Conservation (phyloP, 2,797 vertebrate genomes). For the Manis pentadactyla region DNA sequence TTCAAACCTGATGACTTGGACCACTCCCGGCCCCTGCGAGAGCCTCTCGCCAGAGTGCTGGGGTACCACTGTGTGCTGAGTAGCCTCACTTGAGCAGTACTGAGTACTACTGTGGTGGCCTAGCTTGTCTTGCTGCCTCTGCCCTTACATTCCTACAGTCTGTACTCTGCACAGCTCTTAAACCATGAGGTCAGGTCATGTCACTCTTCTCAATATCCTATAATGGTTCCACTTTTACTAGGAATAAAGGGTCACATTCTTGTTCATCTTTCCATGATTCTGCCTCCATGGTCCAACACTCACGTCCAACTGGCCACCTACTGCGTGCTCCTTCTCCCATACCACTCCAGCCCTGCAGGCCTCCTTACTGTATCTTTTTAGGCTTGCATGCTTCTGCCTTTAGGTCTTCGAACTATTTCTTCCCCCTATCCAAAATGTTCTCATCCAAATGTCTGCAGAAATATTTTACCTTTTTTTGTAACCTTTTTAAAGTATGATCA, state of each 20-base stretch:
- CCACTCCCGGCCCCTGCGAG: rapidly evolving
- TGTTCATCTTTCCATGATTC: neutral
- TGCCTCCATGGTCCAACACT: too few species aligned
- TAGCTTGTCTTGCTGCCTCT: neutral
- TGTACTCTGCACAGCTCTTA: neutral
- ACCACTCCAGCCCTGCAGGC: neutral
- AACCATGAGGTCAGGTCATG: neutral
- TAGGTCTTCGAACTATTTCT: neutral
- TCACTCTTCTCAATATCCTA: neutral
- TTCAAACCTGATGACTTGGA: neutral
- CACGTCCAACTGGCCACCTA: neutral
- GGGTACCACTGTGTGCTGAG: neutral
- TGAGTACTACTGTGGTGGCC: too few species aligned
- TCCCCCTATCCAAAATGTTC: neutral
- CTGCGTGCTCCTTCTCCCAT: neutral
- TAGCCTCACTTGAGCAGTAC: too few species aligned
- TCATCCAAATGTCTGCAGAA: neutral
- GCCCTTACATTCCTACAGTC: too few species aligned
- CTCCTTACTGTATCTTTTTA: neutral
- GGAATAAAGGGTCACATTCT: neutral
- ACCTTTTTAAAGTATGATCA: neutral
- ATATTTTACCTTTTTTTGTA: neutral
- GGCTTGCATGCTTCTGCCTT: neutral
- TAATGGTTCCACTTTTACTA: too few species aligned
- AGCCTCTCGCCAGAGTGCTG: neutral